phyloP scores from a whole-genome alignment of 1,140 invertebrate genomes.

The Heterodera schachtii region DNA sequence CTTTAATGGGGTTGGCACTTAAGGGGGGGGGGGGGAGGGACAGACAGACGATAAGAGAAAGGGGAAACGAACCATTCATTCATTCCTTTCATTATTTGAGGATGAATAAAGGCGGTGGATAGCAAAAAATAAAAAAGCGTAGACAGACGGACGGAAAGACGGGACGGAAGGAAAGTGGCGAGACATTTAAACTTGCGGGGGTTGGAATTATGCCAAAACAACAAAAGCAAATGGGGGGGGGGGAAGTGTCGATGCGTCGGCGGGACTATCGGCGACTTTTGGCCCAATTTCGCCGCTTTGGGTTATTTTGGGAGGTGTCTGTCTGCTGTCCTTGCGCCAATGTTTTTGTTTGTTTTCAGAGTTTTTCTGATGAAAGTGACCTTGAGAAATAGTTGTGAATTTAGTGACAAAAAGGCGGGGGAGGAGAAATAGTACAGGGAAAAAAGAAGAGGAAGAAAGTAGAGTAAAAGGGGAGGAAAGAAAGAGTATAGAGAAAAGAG shows the following conservation, averaged over 20 bases:
- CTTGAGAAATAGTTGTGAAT: neutral
- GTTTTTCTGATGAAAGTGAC: neutral
- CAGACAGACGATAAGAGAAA: too few relatives aligned
- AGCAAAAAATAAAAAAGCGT: neutral
- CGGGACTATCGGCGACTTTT: neutral
- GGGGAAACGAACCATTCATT: neutral
- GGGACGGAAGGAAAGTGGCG: too few relatives aligned
- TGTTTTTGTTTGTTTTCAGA: neutral
- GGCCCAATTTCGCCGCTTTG: neutral
- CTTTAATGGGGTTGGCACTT: too few relatives aligned
- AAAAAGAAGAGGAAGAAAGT: too few relatives aligned
- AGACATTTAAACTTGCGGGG: neutral
- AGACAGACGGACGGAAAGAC: neutral
- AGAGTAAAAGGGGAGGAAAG: too few relatives aligned
- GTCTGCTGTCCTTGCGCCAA: slow-evolving; percentile 1
- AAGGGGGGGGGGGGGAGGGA: too few relatives aligned
- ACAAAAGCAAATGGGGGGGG: too few relatives aligned
- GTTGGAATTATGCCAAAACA: neutral
- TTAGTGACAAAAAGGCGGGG: too few relatives aligned
- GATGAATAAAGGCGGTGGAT: neutral
- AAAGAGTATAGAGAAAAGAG: too few relatives aligned
- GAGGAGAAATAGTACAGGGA: too few relatives aligned
- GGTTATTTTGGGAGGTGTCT: neutral
- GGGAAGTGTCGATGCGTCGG: neutral
- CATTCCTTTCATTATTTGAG: neutral